phyloP scores from a whole-genome alignment of 2,888 invertebrate genomes.

The Limulus polyphemus region DNA sequence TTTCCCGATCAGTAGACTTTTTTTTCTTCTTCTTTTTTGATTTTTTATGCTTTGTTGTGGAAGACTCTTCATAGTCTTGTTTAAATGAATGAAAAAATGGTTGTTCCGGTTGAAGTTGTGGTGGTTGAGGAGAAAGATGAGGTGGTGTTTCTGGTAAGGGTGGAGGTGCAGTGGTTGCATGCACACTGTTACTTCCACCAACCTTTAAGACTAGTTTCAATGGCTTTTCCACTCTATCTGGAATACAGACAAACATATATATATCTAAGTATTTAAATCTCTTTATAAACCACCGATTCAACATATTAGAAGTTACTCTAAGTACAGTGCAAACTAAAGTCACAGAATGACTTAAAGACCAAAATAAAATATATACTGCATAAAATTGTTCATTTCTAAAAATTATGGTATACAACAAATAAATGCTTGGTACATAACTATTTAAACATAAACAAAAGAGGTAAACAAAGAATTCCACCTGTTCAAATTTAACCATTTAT shows the following conservation, averaged over 20 bases:
- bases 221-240: constrained; percentile 20
- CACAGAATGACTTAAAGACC: too few relatives aligned
- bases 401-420: too few relatives aligned
- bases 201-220: constrained; percentile 61
- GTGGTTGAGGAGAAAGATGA: background rate
- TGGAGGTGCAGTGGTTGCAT: background rate
- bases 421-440: too few relatives aligned
- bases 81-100: background rate
- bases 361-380: too few relatives aligned
- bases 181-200: constrained; percentile 42
- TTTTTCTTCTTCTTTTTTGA: constrained; percentile 61
- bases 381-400: too few relatives aligned
- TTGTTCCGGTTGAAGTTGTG: background rate
- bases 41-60: constrained; percentile 16
- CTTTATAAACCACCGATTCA: too few relatives aligned
- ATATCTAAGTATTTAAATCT: too few relatives aligned
- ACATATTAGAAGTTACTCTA: too few relatives aligned
- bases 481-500: too few relatives aligned
- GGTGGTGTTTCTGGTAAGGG: background rate
- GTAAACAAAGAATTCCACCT: too few relatives aligned
- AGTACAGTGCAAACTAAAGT: too few relatives aligned
- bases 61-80: background rate
- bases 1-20: constrained; percentile 39
- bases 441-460: too few relatives aligned
- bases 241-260: background rate